Evolutionary conservation across 1,140 invertebrate genomes (phyloP).

Genomic region (Drosophila bipectinata): DNA sequence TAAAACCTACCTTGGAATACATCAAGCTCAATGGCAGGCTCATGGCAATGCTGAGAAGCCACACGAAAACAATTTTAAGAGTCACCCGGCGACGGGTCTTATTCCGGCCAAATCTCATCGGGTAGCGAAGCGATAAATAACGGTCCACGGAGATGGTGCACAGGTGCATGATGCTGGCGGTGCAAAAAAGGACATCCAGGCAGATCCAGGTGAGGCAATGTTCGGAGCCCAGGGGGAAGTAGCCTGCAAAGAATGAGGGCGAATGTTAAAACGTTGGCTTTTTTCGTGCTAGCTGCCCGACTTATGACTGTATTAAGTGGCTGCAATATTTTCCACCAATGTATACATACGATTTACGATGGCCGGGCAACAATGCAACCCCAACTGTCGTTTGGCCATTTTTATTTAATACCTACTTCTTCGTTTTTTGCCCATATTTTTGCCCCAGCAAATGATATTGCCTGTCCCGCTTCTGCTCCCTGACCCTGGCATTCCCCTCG

Average conservation of each 20-base stretch:
- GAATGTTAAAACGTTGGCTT: background rate
- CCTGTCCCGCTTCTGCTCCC: constrained; percentile 4
- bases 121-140: constrained; percentile 92
- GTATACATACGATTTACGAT: constrained; percentile 26
- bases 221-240: constrained; percentile 91
- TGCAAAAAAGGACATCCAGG: constrained; percentile 97
- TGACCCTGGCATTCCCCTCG: background rate
- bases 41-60: constrained; percentile 95
- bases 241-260: constrained; percentile 86
- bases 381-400: constrained; percentile 61
- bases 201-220: constrained; percentile 95
- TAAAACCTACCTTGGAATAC: constrained; percentile 90
- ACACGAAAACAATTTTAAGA: constrained; percentile 95
- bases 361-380: constrained; percentile 43
- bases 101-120: constrained; percentile 95
- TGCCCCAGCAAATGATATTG: constrained; percentile 44
- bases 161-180: constrained; percentile 97
- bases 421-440: constrained; percentile 30
- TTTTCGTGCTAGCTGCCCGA: constrained; percentile 17
- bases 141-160: constrained; percentile 98
- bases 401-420: constrained; percentile 58
- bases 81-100: constrained; percentile 94
- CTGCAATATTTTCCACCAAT: constrained; percentile 57
- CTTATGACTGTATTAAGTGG: constrained; percentile 48
- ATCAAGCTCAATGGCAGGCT: constrained; percentile 93